Conservation (phyloP, 1,140 invertebrate species). For the Hesperophylax magnus region DNA sequence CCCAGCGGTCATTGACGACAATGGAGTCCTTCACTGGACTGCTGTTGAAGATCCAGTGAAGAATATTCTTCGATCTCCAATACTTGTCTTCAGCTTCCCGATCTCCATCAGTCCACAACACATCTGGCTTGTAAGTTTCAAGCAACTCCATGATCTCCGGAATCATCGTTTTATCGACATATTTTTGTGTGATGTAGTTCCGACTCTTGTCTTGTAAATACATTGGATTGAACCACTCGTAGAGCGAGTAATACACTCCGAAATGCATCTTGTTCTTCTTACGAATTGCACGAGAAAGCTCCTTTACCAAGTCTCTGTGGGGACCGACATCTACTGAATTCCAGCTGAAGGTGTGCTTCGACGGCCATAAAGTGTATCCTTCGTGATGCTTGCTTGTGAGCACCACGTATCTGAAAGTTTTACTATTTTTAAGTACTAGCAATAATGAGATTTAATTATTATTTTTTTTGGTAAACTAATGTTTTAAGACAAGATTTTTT, state of each 20-base stretch:
- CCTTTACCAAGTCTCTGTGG: conserved; percentile 84
- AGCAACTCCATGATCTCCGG: conserved; percentile 84
- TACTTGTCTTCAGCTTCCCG: conserved; percentile 88
- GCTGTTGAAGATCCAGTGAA: conserved; percentile 96
- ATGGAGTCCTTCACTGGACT: conserved; percentile 92
- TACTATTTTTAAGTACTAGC: background rate
- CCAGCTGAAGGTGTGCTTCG: conserved; percentile 89
- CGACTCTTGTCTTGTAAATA: conserved; percentile 82
- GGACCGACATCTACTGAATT: conserved; percentile 91
- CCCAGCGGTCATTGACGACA: conserved; percentile 93
- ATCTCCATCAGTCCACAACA: conserved; percentile 96
- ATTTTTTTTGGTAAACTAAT: too few species aligned
- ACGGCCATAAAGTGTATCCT: conserved; percentile 92
- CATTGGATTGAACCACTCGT: conserved; percentile 93
- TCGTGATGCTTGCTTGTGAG: conserved; percentile 96
- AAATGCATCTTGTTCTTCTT: conserved; percentile 78
- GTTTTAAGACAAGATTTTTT: too few species aligned
- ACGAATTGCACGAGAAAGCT: conserved; percentile 81
- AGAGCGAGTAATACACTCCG: conserved; percentile 91
- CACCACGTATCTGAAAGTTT: conserved; percentile 82
- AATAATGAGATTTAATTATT: too few species aligned
- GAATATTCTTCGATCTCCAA: conserved; percentile 84
- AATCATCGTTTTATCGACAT: conserved; percentile 78
- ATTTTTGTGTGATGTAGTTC: conserved; percentile 78
- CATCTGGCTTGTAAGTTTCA: conserved; percentile 86